A percentile compares a stretch with the other conserved stretches of the same genome.
These are phyloP conservation scores for Scopus umbretta DNA, from an alignment of 2,113 vertebrate genomes.

Conservation along the genomic window DNA sequence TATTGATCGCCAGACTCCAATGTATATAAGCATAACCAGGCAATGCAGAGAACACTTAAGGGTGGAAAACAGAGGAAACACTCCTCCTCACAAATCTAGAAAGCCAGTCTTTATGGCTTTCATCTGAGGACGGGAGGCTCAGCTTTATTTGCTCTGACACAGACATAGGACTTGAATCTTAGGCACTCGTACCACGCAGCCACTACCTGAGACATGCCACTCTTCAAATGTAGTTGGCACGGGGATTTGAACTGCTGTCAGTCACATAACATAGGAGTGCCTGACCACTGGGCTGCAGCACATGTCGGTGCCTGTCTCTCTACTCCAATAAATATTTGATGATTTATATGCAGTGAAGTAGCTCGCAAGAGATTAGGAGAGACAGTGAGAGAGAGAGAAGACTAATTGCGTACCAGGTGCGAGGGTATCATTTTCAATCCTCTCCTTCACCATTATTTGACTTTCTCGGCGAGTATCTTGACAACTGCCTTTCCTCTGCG, in stretches of 20 bases:
- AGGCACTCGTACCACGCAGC: background rate
- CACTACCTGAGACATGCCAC: background rate
- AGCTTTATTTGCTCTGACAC: background rate
- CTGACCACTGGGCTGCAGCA: background rate
- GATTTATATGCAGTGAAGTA: background rate
- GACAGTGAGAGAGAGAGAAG: background rate
- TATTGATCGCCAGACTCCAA: background rate
- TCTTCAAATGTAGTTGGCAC: background rate
- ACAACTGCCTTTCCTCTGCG: background rate
- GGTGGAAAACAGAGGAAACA: background rate
- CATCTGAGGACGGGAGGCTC: background rate
- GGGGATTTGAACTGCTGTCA: background rate
- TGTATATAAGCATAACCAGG: background rate
- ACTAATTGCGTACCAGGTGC: background rate
- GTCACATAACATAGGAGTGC: background rate
- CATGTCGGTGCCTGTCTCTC: background rate
- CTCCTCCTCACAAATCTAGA: background rate
- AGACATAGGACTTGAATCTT: background rate
- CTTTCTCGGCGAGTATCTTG: background rate
- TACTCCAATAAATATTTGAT: background rate
- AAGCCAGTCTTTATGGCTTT: background rate
- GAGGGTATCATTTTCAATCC: background rate
- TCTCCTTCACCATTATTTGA: background rate
- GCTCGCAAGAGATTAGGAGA: background rate
- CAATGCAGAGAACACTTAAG: background rate